Conservation (phyloP, 1,140 invertebrate species). For the fruit fly (Drosophila melanogaster) region Release_6_plus_ISO1_MT NT_037436.4:4371501-4372000, state of each 20-base stretch:
- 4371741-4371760: slow-evolving; percentile 52
- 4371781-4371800: slow-evolving; percentile 55
- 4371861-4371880: slow-evolving; percentile 22
- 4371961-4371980: slow-evolving; percentile 25
- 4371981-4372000: slow-evolving; percentile 69
- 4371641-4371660: slow-evolving; percentile 13
- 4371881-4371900: slow-evolving; percentile 75
- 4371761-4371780: slow-evolving; percentile 21
- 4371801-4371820: slow-evolving; percentile 77
- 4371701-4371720: slow-evolving; percentile 43
- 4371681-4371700: slow-evolving; percentile 74
- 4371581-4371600: slow-evolving; percentile 74
- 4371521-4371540: slow-evolving; percentile 55
- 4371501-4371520: slow-evolving; percentile 45
- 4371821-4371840: slow-evolving; percentile 80
- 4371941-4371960: slow-evolving; percentile 31
- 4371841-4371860: slow-evolving; percentile 24
- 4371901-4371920: slow-evolving; percentile 57
- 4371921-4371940: slow-evolving; percentile 18
- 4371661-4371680: slow-evolving; percentile 63
- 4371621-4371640: slow-evolving; percentile 11
- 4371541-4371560: slow-evolving; percentile 72
- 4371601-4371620: slow-evolving; percentile 48
- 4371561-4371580: slow-evolving; percentile 78
- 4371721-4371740: slow-evolving; percentile 60